Evolutionary conservation across 1,140 invertebrate species (phyloP).

Genomic region (Aphelinus atriplicis): DNA sequence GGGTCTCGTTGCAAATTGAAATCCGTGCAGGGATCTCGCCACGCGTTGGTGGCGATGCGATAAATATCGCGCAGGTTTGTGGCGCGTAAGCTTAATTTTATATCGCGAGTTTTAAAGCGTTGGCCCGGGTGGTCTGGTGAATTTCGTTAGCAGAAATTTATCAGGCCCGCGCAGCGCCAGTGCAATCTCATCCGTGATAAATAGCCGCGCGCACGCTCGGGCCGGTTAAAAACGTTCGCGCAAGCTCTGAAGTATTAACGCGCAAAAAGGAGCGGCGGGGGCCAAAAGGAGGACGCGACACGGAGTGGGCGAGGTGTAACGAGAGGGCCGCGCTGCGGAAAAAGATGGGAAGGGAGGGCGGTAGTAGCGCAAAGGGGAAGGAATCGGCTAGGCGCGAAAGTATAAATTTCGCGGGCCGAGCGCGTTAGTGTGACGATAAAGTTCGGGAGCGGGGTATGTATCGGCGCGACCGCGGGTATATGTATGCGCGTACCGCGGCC

Average conservation of each 20-base stretch:
- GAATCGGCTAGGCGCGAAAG: conserved; percentile 26
- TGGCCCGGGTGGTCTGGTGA: background rate
- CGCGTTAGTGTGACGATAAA: background rate
- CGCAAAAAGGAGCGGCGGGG: background rate
- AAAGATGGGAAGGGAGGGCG: background rate
- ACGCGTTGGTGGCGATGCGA: background rate
- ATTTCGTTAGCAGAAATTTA: conserved; percentile 26
- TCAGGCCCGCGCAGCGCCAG: background rate
- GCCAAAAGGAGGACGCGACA: background rate
- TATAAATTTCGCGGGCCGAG: conserved; percentile 28
- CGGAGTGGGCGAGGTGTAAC: background rate
- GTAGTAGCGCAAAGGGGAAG: background rate
- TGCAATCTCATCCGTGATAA: conserved; percentile 12
- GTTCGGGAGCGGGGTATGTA: background rate
- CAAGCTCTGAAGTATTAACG: background rate
- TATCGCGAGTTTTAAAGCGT: conserved; percentile 10
- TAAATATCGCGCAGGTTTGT: conserved; percentile 4
- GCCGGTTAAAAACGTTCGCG: conserved; percentile 1
- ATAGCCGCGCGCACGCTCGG: background rate
- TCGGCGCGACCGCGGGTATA: background rate
- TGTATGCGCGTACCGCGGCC: background rate
- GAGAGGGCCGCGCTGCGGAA: background rate
- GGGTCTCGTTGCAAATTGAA: too few relatives aligned
- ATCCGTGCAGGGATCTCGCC: too few relatives aligned
- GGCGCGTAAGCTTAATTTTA: conserved; percentile 26